Conservation (phyloP, 2,888 invertebrate genomes). For the Mimumesa dahlbomi region DNA sequence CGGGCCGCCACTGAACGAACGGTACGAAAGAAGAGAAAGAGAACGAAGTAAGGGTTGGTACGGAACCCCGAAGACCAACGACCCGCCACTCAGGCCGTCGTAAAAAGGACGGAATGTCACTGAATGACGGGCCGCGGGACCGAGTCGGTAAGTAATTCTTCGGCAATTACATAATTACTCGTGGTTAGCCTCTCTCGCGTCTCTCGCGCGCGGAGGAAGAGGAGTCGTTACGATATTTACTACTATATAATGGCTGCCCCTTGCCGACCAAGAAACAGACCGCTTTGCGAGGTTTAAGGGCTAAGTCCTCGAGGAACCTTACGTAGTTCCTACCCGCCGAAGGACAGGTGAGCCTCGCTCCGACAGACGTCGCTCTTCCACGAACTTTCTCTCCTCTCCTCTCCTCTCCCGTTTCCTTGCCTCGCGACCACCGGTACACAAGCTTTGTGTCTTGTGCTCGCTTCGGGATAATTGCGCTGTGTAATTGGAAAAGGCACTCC, state of each 20-base stretch:
- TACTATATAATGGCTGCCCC: conserved; percentile 78
- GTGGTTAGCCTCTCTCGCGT: conserved; percentile 69
- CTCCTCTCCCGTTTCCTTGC: neutral
- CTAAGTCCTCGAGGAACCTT: conserved; percentile 31
- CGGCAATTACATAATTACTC: conserved; percentile 80
- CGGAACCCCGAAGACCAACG: conserved; percentile 63
- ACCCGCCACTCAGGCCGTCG: conserved; percentile 74
- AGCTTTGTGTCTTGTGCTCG: too few relatives aligned
- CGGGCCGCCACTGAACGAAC: too few relatives aligned
- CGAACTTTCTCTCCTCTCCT: too few relatives aligned
- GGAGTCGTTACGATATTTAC: conserved; percentile 80
- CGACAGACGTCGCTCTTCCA: neutral
- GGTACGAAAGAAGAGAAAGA: neutral
- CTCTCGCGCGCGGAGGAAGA: conserved; percentile 44
- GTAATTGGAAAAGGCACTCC: too few relatives aligned
- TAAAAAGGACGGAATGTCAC: conserved; percentile 79
- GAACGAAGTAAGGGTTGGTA: neutral
- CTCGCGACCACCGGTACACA: too few relatives aligned
- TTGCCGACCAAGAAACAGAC: conserved; percentile 64
- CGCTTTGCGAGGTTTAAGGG: conserved; percentile 37
- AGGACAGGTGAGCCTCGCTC: conserved; percentile 28
- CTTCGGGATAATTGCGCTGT: too few relatives aligned
- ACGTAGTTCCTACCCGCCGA: conserved; percentile 22
- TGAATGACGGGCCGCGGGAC: conserved; percentile 76
- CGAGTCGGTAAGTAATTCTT: conserved; percentile 78